phyloP scores from a whole-genome alignment of 2,888 invertebrate genomes.

The Drosophila mimica region DNA sequence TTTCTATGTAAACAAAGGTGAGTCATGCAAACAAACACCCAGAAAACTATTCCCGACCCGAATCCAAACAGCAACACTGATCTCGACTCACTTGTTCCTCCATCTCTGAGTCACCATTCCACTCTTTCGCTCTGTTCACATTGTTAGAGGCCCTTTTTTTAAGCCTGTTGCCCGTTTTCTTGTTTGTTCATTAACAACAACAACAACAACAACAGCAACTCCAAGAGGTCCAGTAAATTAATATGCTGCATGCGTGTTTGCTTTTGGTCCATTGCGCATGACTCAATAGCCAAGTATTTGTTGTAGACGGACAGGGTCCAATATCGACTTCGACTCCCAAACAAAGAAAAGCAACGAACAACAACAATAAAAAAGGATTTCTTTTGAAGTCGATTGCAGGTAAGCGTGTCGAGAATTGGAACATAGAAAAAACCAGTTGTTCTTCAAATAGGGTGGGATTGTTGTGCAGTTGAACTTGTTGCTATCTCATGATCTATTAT shows the following conservation, averaged over 20 bases:
- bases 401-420: conserved; percentile 10
- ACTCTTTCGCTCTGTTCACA: conserved; percentile 19
- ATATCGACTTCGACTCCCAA: conserved; percentile 10
- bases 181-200: conserved; percentile 55
- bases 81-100: conserved; percentile 29
- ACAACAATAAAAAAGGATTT: conserved; percentile 30
- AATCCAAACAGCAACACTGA: conserved; percentile 51
- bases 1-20: conserved; percentile 74
- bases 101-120: conserved; percentile 10
- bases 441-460: conserved; percentile 3
- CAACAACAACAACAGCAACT: conserved; percentile 18
- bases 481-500: conserved; percentile 1
- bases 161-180: conserved; percentile 51
- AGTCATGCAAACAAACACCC: conserved; percentile 50
- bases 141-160: conserved; percentile 19
- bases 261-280: conserved; percentile 75
- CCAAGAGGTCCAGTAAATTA: conserved; percentile 63
- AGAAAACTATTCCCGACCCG: conserved; percentile 46
- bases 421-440: conserved; percentile 12
- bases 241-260: conserved; percentile 71
- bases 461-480: conserved; percentile 5
- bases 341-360: conserved; percentile 29
- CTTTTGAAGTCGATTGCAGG: conserved; percentile 43
- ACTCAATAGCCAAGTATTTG: conserved; percentile 61
- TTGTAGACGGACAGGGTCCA: conserved; percentile 61